Evolutionary conservation across 1,140 invertebrate genomes (phyloP).

Genomic region (Drosophila bocqueti): DNA sequence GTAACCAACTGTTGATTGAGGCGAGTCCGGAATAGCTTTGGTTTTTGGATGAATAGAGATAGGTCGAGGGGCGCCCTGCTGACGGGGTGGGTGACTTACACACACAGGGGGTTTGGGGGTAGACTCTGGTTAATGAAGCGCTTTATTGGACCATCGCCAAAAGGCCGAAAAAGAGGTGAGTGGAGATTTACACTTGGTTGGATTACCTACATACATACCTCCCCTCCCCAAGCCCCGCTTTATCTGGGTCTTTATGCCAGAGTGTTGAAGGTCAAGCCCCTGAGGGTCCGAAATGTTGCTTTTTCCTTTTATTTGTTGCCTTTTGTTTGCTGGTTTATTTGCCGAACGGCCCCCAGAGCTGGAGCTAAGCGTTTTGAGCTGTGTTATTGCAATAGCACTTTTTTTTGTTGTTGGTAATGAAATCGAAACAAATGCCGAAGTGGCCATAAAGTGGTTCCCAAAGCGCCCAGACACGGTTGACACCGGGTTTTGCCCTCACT

Average conservation of each 20-base stretch:
- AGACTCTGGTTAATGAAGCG: conserved; percentile 66
- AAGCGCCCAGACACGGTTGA: background rate
- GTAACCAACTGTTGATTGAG: conserved; percentile 70
- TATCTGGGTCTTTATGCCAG: conserved; percentile 30
- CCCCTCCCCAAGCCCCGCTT: conserved; percentile 1
- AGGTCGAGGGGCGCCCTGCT: conserved; percentile 22
- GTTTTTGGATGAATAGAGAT: conserved; percentile 39
- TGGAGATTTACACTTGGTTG: conserved; percentile 35
- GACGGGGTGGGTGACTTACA: background rate
- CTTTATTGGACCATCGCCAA: conserved; percentile 59
- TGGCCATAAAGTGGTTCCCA: conserved; percentile 30
- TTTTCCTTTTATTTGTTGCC: conserved; percentile 9
- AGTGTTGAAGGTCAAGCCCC: conserved; percentile 59
- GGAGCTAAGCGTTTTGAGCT: conserved; percentile 47
- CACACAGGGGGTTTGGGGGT: conserved; percentile 3
- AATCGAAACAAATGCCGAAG: conserved; percentile 46
- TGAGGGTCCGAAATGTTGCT: conserved; percentile 28
- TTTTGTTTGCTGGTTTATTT: conserved; percentile 37
- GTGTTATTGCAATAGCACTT: conserved; percentile 66
- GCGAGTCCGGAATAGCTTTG: conserved; percentile 28
- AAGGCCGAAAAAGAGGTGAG: conserved; percentile 55
- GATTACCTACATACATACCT: background rate
- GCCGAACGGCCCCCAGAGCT: conserved; percentile 24
- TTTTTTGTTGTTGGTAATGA: conserved; percentile 62
- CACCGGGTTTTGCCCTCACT: background rate